phyloP scores from a whole-genome alignment of 2,888 invertebrate genomes.

The Dorcus hopei region DNA sequence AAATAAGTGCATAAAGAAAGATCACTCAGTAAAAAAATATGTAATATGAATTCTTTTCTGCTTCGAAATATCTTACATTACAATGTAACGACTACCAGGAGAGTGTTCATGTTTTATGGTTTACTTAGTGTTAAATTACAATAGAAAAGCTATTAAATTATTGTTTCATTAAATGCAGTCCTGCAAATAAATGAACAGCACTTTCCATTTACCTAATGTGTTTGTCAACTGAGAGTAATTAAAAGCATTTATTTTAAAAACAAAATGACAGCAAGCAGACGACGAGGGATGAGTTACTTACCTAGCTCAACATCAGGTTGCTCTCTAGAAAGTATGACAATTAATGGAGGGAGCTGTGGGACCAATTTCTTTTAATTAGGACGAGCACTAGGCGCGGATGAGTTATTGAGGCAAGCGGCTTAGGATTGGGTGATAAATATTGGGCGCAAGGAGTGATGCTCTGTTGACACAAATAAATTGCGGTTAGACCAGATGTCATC shows the following conservation, averaged over 20 bases:
- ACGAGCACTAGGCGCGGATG: not conserved
- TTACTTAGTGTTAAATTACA: too few species aligned
- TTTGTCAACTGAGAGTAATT: not conserved
- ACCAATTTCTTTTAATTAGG: slow-evolving; percentile 1
- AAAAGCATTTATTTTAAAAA: not conserved
- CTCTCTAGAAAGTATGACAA: not conserved
- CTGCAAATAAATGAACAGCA: not conserved
- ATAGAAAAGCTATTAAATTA: not conserved
- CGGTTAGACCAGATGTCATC: slow-evolving; percentile 6
- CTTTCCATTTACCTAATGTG: not conserved
- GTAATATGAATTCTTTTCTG: too few species aligned
- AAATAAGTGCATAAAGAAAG: too few species aligned
- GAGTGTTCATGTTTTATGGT: too few species aligned
- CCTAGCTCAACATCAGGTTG: not conserved
- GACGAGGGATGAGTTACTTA: not conserved
- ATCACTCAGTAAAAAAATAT: too few species aligned
- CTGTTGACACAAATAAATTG: slow-evolving; percentile 6
- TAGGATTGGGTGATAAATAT: not conserved
- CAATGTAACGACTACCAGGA: too few species aligned
- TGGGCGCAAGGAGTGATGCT: not conserved
- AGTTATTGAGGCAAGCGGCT: not conserved
- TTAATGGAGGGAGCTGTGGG: not conserved
- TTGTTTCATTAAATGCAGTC: not conserved
- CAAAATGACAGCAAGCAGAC: not conserved
- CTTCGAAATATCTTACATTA: too few species aligned